Conservation (phyloP, 2,888 invertebrate species). For the Orchestes rusci region DNA sequence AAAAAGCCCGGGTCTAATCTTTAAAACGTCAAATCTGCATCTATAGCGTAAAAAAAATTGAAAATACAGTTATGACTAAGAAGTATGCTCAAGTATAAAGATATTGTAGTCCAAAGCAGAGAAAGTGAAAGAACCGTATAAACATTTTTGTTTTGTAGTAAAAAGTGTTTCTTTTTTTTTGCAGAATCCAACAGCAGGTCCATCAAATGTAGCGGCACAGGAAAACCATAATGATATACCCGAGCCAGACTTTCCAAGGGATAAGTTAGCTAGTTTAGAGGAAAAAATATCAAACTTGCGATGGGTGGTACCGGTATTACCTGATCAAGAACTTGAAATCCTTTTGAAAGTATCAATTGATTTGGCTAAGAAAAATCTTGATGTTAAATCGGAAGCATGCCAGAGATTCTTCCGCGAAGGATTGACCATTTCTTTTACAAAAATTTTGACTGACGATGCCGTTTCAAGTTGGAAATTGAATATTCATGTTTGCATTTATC, state of each 20-base stretch:
- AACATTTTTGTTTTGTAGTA: not conserved
- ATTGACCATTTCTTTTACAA: conserved; percentile 88
- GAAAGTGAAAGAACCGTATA: too few relatives aligned
- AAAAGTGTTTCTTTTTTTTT: conserved; percentile 7
- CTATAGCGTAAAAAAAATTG: too few relatives aligned
- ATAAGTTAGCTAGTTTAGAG: conserved; percentile 80
- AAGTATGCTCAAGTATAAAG: too few relatives aligned
- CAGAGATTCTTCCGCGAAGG: conserved; percentile 94
- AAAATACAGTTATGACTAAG: too few relatives aligned
- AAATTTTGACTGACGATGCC: conserved; percentile 95
- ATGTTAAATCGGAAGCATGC: conserved; percentile 82
- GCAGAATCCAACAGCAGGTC: conserved; percentile 32
- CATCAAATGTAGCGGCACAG: conserved; percentile 31
- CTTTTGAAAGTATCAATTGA: conserved; percentile 84
- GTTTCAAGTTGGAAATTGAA: conserved; percentile 97
- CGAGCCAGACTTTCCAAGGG: conserved; percentile 76
- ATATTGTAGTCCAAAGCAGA: too few relatives aligned
- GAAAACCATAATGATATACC: conserved; percentile 40
- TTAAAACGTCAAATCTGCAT: too few relatives aligned
- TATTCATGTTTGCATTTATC: conserved; percentile 91
- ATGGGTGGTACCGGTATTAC: conserved; percentile 96
- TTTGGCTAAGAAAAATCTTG: conserved; percentile 80
- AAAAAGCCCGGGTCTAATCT: too few relatives aligned
- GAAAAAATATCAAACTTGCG: conserved; percentile 94
- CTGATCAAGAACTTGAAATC: conserved; percentile 91